Evolutionary conservation across 1,140 invertebrate genomes (phyloP).

Genomic region (Cephus cinctus): DNA sequence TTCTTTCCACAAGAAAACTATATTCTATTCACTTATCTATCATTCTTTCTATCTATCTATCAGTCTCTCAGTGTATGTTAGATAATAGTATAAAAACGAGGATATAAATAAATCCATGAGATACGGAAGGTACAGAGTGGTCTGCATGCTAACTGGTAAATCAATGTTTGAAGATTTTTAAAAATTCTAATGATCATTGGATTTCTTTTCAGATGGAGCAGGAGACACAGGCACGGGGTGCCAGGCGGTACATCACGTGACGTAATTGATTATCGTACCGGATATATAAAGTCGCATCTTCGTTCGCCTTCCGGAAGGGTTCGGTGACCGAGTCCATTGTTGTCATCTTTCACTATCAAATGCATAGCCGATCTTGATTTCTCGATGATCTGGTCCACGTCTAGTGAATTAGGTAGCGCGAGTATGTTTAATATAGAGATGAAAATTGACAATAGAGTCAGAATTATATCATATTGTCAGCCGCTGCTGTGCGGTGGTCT

Average conservation of each 20-base stretch:
- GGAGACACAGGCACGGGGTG: constrained; percentile 64
- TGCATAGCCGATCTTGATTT: too few species aligned
- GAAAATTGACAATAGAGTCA: too few species aligned
- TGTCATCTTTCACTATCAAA: too few species aligned
- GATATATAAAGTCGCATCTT: constrained; percentile 86
- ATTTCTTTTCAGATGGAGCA: constrained; percentile 66
- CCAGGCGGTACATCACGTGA: constrained; percentile 63
- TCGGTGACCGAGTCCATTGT: constrained; percentile 79
- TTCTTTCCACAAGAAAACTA: not conserved
- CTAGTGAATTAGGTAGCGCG: too few species aligned
- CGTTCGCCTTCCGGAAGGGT: constrained; percentile 84
- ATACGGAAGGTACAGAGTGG: not conserved
- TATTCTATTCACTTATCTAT: too few species aligned
- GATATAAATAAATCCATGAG: not conserved
- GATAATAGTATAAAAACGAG: not conserved
- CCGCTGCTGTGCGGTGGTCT: too few species aligned
- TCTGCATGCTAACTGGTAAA: not conserved
- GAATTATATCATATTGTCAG: too few species aligned
- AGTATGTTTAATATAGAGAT: too few species aligned
- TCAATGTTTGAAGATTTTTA: not conserved
- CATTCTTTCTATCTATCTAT: not conserved
- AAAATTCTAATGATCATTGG: constrained; percentile 14
- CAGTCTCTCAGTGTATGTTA: not conserved
- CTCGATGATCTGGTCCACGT: too few species aligned
- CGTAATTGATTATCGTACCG: constrained; percentile 80